Conservation (phyloP, 2,888 invertebrate species). For the Slavum lentiscoides region DNA sequence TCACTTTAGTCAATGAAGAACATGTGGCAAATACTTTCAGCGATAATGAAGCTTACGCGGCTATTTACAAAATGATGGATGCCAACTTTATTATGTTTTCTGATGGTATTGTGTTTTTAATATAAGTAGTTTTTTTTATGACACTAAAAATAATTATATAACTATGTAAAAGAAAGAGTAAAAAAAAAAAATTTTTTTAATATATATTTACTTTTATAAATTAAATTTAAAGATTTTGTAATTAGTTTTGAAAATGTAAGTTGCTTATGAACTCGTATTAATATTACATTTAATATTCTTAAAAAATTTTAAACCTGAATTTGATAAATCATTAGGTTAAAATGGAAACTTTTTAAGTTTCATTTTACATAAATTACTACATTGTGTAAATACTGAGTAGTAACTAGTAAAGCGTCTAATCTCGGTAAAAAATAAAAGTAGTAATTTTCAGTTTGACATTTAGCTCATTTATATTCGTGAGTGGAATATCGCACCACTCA, state of each 20-base stretch:
- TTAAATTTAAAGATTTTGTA: not conserved
- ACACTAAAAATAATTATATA: not conserved
- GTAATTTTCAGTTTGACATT: not conserved
- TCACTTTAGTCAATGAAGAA: slow-evolving; percentile 69
- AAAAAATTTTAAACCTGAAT: no score
- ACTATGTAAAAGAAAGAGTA: not conserved
- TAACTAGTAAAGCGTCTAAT: no score
- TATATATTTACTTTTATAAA: not conserved
- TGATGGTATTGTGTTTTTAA: slow-evolving; percentile 80
- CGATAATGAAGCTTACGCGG: slow-evolving; percentile 74
- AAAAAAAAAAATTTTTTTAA: not conserved
- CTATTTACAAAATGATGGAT: slow-evolving; percentile 80
- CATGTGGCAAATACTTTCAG: slow-evolving; percentile 67
- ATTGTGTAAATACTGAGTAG: not conserved
- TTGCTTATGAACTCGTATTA: not conserved
- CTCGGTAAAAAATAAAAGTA: not conserved
- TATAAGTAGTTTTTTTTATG: slow-evolving; percentile 62
- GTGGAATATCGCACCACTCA: not conserved
- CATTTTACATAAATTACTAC: not conserved
- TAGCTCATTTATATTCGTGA: not conserved
- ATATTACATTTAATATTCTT: no score
- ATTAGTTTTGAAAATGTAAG: not conserved
- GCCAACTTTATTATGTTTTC: slow-evolving; percentile 92
- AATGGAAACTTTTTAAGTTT: not conserved
- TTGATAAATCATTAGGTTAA: not conserved